Percentiles rank a stretch among this genome's conserved stretches.
phyloP scores from a whole-genome alignment of 2,888 invertebrate species.

The Linnaemya tessellans region DNA sequence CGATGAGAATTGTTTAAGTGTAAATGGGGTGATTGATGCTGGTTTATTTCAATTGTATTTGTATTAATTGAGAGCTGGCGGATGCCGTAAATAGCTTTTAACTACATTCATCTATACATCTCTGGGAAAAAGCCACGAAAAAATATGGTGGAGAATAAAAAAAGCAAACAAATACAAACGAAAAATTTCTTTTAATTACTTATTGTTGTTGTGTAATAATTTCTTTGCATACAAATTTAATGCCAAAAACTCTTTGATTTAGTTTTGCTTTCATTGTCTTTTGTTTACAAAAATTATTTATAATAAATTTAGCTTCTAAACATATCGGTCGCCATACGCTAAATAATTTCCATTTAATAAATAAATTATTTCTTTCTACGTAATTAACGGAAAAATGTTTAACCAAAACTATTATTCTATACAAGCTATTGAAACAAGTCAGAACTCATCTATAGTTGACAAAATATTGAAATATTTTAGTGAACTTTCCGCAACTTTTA shows the following conservation, averaged over 20 bases:
- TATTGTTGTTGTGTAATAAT: no score
- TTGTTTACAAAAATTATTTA: slow-evolving; percentile 40
- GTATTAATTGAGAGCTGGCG: no score
- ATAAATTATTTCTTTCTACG: not conserved
- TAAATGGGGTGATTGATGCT: slow-evolving; percentile 5
- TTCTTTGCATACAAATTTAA: not conserved
- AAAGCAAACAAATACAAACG: no score
- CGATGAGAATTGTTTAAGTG: not conserved
- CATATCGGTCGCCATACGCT: slow-evolving; percentile 24
- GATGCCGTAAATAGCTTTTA: no score
- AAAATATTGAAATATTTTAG: not conserved
- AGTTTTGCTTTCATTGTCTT: not conserved
- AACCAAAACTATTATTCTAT: slow-evolving; percentile 18
- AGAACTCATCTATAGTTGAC: not conserved
- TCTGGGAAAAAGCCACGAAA: no score
- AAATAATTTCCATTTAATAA: not conserved
- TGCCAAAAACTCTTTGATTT: not conserved
- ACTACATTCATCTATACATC: no score
- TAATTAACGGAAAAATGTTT: slow-evolving; percentile 23
- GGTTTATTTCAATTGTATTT: no score
- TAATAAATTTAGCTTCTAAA: slow-evolving; percentile 32
- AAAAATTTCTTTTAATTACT: no score
- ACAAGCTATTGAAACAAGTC: not conserved
- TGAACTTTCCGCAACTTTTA: not conserved
- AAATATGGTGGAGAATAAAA: no score